Evolutionary conservation across 2,888 invertebrate species (phyloP).

Genomic region (Ormyrus pomaceus): DNA sequence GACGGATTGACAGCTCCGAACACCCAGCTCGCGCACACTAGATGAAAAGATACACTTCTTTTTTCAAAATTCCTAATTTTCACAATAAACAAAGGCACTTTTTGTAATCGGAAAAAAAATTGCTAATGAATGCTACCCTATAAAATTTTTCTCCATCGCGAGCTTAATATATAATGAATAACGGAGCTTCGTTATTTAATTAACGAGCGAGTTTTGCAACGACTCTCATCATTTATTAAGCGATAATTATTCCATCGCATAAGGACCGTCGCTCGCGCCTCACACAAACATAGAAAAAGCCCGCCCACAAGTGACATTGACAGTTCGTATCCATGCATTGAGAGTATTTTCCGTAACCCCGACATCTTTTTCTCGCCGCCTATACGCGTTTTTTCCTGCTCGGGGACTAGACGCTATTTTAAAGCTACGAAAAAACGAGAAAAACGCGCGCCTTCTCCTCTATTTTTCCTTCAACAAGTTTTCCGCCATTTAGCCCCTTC

Average conservation of each 20-base stretch:
- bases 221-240: background rate
- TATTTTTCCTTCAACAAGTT: conserved; percentile 34
- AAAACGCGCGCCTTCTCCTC: background rate
- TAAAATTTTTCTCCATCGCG: no score
- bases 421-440: background rate
- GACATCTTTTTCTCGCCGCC: background rate
- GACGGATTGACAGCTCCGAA: background rate
- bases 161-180: no score
- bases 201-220: no score
- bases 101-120: no score
- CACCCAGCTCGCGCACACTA: no score
- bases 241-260: background rate
- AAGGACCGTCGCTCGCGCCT: no score
- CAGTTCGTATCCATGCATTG: background rate
- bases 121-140: no score
- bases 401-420: conserved; percentile 5
- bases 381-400: background rate
- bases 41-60: no score
- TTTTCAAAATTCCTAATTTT: no score
- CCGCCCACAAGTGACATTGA: background rate
- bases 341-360: background rate
- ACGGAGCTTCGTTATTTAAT: no score
- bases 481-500: conserved; percentile 45
- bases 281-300: background rate
- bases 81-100: no score